Evolutionary conservation across 2,888 invertebrate species (phyloP).

Genomic region (Empis livida): DNA sequence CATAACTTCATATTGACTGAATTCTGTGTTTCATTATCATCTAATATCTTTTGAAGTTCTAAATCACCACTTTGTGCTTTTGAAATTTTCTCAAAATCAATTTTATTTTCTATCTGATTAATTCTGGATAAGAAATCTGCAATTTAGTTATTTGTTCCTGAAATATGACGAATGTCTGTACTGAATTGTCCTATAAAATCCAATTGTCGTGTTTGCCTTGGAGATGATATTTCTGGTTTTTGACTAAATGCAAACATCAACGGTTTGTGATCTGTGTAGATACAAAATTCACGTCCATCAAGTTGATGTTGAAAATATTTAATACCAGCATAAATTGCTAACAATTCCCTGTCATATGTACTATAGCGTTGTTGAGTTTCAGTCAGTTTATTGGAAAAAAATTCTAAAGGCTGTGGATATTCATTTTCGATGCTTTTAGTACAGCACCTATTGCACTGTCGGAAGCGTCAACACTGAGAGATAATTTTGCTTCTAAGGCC

Average conservation of each 20-base stretch:
- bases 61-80: neutral
- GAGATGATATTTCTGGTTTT: conserved; percentile 1
- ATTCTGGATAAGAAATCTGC: conserved; percentile 3
- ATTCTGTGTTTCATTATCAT: neutral
- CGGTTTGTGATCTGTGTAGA: conserved; percentile 6
- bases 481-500: neutral
- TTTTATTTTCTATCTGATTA: neutral
- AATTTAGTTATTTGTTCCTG: conserved; percentile 1
- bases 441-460: neutral
- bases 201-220: neutral
- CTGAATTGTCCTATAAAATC: conserved; percentile 2
- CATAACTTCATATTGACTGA: neutral
- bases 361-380: conserved; percentile 3
- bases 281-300: conserved; percentile 1
- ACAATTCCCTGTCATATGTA: conserved; percentile 5
- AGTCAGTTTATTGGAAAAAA: neutral
- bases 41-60: neutral
- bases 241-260: neutral
- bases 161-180: neutral
- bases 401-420: too few species aligned
- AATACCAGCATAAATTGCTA: neutral
- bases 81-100: too few species aligned
- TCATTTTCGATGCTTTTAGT: too few species aligned
- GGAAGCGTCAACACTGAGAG: neutral
- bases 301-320: conserved; percentile 3